Evolutionary conservation across 2,113 vertebrate genomes (phyloP).

Genomic region (Petromus typicus): DNA sequence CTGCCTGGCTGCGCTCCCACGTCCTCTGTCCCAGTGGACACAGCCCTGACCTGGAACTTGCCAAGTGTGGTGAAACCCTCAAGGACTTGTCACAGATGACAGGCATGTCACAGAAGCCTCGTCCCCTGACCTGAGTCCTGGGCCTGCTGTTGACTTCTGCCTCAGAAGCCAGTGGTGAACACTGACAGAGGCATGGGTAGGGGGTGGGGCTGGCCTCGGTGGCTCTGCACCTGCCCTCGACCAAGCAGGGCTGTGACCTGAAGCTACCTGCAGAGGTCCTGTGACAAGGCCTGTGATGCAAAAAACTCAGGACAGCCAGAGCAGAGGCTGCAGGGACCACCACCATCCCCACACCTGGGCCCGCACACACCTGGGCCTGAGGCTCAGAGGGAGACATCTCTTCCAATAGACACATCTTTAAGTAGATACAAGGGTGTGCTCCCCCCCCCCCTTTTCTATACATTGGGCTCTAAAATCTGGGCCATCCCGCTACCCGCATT

Average conservation of each 20-base stretch:
- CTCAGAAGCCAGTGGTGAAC: not conserved
- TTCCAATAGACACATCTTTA: conserved; percentile 19
- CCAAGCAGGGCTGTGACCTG: not conserved
- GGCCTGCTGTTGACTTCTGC: not conserved
- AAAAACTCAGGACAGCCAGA: not conserved
- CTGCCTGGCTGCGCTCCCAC: not conserved
- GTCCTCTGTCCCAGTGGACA: not conserved
- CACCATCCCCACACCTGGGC: not conserved
- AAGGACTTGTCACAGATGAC: not conserved
- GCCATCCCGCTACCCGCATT: conserved; percentile 96
- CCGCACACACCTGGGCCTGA: not conserved
- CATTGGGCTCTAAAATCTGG: conserved; percentile 89
- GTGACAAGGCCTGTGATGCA: not conserved
- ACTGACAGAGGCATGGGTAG: not conserved
- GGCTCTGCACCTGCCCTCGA: not conserved
- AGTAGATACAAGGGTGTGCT: conserved; percentile 38
- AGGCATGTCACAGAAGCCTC: not conserved
- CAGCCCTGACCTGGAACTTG: not conserved
- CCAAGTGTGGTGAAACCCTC: not conserved
- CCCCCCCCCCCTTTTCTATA: conserved; percentile 73
- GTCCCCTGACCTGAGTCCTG: not conserved
- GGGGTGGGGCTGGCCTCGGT: not conserved
- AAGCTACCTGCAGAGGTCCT: not conserved
- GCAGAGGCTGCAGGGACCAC: not conserved
- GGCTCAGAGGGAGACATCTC: not conserved